These are phyloP conservation scores for Geotrupes spiniger DNA, from an alignment of 2,888 invertebrate species.

Conservation along the genomic window DNA sequence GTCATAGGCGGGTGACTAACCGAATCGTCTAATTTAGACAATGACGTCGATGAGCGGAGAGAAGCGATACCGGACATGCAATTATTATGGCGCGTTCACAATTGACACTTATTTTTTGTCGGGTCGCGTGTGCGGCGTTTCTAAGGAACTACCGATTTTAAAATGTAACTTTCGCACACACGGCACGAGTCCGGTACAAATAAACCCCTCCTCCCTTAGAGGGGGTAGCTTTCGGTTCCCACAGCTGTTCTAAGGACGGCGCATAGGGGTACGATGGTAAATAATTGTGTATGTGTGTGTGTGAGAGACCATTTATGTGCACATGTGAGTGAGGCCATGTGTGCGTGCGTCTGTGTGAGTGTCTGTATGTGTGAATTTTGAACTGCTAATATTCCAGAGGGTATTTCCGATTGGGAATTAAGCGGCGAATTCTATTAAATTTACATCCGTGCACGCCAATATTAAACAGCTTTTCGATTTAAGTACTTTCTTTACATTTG, in stretches of 20 bases:
- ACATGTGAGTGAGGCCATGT: too few species aligned
- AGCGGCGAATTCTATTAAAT: too few species aligned
- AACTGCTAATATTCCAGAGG: too few species aligned
- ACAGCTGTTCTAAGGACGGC: constrained; percentile 39
- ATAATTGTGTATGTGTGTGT: constrained; percentile 27
- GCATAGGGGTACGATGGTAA: constrained; percentile 5
- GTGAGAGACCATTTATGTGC: too few species aligned
- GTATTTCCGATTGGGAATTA: too few species aligned
- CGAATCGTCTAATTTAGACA: too few species aligned
- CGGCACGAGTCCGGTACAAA: constrained; percentile 49
- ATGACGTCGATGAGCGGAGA: constrained; percentile 15
- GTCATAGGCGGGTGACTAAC: too few species aligned
- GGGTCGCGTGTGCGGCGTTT: constrained; percentile 43
- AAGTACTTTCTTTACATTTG: too few species aligned
- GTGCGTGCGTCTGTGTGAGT: too few species aligned
- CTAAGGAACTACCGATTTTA: constrained; percentile 39
- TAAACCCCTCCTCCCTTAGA: constrained; percentile 47
- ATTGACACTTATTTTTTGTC: constrained; percentile 29
- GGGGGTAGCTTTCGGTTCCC: constrained; percentile 49
- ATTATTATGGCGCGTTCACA: constrained; percentile 37
- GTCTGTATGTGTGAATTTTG: too few species aligned
- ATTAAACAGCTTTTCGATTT: too few species aligned
- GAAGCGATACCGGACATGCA: constrained; percentile 35
- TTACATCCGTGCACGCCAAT: too few species aligned
- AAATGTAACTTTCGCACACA: constrained; percentile 45